These are phyloP conservation scores for Oscheius sp. DNA, from an alignment of 2,888 invertebrate genomes.

Conservation along the genomic window DNA sequence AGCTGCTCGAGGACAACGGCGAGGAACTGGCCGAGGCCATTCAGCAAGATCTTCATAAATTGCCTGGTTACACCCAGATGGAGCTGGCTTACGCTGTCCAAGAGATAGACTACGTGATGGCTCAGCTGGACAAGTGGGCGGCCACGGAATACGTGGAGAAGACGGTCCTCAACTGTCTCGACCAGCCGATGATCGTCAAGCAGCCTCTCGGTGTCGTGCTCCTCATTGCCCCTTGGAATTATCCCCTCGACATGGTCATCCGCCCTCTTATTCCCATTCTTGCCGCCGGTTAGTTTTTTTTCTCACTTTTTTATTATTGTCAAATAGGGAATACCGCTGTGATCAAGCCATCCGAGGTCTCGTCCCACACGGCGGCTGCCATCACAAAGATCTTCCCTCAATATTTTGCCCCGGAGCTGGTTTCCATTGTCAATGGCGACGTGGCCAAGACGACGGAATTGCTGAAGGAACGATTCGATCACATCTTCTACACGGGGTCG, in stretches of 20 bases:
- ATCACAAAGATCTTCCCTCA: slow-evolving; percentile 60
- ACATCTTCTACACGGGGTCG: slow-evolving; percentile 90
- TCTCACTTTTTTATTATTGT: background rate
- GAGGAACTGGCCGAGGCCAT: slow-evolving; percentile 24
- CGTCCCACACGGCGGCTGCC: slow-evolving; percentile 53
- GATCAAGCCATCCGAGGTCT: slow-evolving; percentile 69
- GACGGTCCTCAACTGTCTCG: slow-evolving; percentile 71
- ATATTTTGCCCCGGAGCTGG: slow-evolving; percentile 54
- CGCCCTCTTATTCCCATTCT: slow-evolving; percentile 65
- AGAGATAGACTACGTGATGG: slow-evolving; percentile 63
- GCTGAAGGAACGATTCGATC: slow-evolving; percentile 87
- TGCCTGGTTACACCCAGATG: slow-evolving; percentile 20
- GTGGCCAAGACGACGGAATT: slow-evolving; percentile 86
- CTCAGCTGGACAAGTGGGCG: slow-evolving; percentile 61
- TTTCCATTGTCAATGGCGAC: slow-evolving; percentile 81
- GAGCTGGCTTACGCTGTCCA: slow-evolving; percentile 20
- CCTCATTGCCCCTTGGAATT: slow-evolving; percentile 91
- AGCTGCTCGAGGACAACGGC: slow-evolving; percentile 26
- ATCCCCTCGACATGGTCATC: slow-evolving; percentile 78
- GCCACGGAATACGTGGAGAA: slow-evolving; percentile 49
- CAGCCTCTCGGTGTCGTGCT: slow-evolving; percentile 89
- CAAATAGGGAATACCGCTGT: slow-evolving; percentile 65
- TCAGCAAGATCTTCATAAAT: slow-evolving; percentile 12
- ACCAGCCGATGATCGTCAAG: slow-evolving; percentile 57
- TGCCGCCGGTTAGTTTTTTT: slow-evolving; percentile 54